Conservation (phyloP, 2,113 vertebrate genomes). For the Eudorcas thomsonii region DNA sequence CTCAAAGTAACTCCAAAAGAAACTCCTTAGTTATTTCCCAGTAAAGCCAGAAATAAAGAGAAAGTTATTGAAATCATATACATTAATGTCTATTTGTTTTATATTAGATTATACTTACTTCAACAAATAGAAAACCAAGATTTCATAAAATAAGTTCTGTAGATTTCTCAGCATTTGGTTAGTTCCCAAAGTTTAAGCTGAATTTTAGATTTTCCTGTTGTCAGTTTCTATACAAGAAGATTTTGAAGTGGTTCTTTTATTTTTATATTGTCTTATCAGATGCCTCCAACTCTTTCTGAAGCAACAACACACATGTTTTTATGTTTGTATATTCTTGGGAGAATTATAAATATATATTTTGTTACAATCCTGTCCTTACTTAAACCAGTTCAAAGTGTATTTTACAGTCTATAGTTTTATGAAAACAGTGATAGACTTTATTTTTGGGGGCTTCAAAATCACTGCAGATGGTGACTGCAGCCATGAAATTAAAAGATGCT, state of each 20-base stretch:
- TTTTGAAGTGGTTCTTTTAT: neutral
- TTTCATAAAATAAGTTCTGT: slow-evolving; percentile 12
- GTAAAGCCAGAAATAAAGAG: neutral
- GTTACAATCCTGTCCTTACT: neutral
- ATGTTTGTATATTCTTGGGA: neutral
- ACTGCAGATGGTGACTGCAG: neutral
- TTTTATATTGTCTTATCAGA: slow-evolving; percentile 19
- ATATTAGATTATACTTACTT: neutral
- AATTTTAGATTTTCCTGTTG: slow-evolving; percentile 20
- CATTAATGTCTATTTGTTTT: neutral
- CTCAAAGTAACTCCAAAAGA: neutral
- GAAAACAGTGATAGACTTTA: neutral
- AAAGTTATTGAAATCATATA: neutral
- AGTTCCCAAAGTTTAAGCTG: neutral
- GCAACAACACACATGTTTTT: neutral
- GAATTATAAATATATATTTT: slow-evolving; percentile 20
- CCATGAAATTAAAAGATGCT: neutral
- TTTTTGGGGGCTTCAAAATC: neutral
- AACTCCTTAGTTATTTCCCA: neutral
- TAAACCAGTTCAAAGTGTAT: neutral
- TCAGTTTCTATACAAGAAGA: neutral
- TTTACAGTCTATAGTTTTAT: neutral
- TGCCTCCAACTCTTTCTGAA: neutral
- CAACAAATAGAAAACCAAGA: neutral
- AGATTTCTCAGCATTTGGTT: neutral